Evolutionary conservation across 1,140 invertebrate species (phyloP), one percentile per base, ranked within the genome.

Genomic region (Aphelenchoides fujianensis): DNA sequence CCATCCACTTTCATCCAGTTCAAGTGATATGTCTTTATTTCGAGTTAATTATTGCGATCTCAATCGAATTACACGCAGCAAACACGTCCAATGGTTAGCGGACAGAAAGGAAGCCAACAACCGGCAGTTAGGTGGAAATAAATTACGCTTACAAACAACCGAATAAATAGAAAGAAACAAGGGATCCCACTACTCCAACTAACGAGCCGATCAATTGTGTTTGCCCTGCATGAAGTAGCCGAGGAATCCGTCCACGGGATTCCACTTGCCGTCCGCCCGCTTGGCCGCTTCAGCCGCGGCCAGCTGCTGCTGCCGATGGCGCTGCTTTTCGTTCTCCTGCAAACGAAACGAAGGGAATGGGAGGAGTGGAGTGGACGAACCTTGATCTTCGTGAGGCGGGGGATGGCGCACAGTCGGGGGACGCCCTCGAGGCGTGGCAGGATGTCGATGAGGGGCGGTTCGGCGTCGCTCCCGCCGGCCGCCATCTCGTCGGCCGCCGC

Each of bases 371-470:
- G 34, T 7, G 5, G 28, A 23, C 34, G 12, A 30, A 59, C 55
- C 19, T 66, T 66, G 32, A 66, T 31, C 32, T 66, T 66, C 32
- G 32, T 66, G 12, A 70, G 32, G n/a, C 69, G 30, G 12, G 69
- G 69, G 36, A 70, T 70, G 31, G 53, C 28, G 0, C 59, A 48
- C 23, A 70, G 30, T 37, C 69, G 27, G 0, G 34, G 62, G 55
- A 67, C 54, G 28, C 36, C 36, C 1, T 69, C 32, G 23, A 70
- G 54, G 0, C 28, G 5, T 35, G 69, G 69, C 32, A 55, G 16
- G 35, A 70, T 67, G 34, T 70, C 69, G 34, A 68, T 67, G 5
- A 70, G 32, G n/a, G 68, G 30, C 30, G 48, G 19, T 30, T 66
- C 53, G 23, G 41, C 41, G 12, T 12, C 12, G 12, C 23, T 57